Base-by-base conservation (phyloP, 2,113 vertebrate species). In the Daboia siamensis region DNA sequence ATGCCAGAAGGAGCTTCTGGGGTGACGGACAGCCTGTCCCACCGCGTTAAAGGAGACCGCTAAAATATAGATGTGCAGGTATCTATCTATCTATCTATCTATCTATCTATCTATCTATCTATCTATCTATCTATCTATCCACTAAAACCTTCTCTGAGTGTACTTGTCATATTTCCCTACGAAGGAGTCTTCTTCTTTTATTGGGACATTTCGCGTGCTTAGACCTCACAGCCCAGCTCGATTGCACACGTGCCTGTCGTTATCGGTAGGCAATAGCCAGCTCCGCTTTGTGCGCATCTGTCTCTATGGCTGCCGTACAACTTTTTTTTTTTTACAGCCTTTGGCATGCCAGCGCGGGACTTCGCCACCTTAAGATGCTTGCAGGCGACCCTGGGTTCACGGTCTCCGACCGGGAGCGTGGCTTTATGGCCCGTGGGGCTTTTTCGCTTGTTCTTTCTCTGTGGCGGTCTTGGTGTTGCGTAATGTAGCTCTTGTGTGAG, bases 291-390 rank as follows among this genome's bases (percentile, higher is more conserved):
- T 80, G 33, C 33, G 33, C 74, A 39, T 33, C 12, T 51, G 55
- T 24, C 15, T 44, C 46, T 64, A n/a, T 87, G 61, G 12, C 57
- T 69, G 17, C 12, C 61, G 13, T 13, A 44, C 48, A 92, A 92
- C 91, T 92, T 84, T 69, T 44, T 84, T 69, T 44, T 20, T 29
- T 74, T 33, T 15, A 15, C 52, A 13, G 64, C 87, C 64, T 57
- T 90, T 89, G 94, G 92, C 91, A 54, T 15, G 94, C 64, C 94
- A 20, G 61, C 91, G 51, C 7, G 51, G 93, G 95, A 84, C 92
- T 91, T 94, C 95, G 95, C 94, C 96, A 88, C 95, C 94, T 94
- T 91, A 86, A 92, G 93, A 95, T 80, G 94, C 90, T 94, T 94
- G 95, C 95, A 95, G 20, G 94, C 92, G 88, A 39, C 88, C 64